phyloP scores from a whole-genome alignment of 1,140 invertebrate species.

The Chironomus tepperi region DNA sequence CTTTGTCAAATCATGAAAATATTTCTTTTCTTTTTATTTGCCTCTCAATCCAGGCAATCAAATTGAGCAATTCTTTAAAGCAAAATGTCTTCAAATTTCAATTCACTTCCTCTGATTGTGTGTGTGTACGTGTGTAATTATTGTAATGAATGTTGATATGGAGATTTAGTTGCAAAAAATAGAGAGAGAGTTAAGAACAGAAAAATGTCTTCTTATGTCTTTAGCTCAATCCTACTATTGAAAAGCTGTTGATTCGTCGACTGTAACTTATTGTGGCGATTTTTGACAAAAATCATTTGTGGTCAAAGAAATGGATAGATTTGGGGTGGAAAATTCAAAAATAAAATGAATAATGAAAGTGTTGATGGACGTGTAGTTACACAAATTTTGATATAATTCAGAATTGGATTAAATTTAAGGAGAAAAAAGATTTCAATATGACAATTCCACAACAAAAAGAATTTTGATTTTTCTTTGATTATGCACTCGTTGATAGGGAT shows the following conservation, averaged over 20 bases:
- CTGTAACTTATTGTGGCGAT: background rate
- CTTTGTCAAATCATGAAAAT: background rate
- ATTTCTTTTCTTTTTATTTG: background rate
- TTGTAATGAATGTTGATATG: too few relatives aligned
- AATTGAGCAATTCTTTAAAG: background rate
- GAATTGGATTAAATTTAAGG: background rate
- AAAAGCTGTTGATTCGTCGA: background rate
- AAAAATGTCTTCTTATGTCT: background rate
- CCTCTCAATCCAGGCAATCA: background rate
- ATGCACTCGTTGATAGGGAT: slow-evolving; percentile 29
- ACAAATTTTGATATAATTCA: background rate
- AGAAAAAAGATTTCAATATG: background rate
- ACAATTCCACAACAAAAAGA: background rate
- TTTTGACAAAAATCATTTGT: slow-evolving; percentile 15
- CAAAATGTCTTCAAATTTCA: background rate
- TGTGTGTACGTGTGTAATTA: too few relatives aligned
- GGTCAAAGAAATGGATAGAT: background rate
- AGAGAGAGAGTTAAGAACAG: background rate
- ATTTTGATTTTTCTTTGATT: slow-evolving; percentile 25
- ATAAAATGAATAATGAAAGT: background rate
- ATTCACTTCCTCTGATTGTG: too few relatives aligned
- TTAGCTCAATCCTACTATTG: slow-evolving; percentile 8
- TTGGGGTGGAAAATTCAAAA: background rate
- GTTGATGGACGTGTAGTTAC: background rate
- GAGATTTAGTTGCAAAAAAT: background rate